phyloP scores from a whole-genome alignment of 2,888 invertebrate species.

The Drosophila peninsularis region DNA sequence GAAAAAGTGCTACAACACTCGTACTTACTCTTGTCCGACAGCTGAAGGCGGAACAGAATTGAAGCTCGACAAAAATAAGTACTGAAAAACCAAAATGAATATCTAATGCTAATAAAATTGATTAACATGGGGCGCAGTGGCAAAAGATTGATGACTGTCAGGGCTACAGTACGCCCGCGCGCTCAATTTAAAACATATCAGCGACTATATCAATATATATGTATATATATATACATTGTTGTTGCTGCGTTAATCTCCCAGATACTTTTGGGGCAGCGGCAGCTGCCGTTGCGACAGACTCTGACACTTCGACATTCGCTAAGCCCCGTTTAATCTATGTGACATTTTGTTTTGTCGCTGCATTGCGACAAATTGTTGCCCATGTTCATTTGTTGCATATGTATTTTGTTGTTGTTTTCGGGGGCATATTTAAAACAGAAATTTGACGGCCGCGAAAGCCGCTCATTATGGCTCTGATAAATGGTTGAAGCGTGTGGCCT shows the following conservation, averaged over 20 bases:
- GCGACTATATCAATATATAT: constrained; percentile 32
- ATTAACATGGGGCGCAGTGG: constrained; percentile 55
- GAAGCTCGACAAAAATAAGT: constrained; percentile 34
- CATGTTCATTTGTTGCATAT: constrained; percentile 18
- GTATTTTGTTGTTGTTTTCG: neutral
- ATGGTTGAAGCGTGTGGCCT: constrained; percentile 46
- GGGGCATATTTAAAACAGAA: constrained; percentile 20
- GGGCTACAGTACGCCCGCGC: constrained; percentile 44
- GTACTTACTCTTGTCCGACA: constrained; percentile 35
- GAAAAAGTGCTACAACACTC: constrained; percentile 72
- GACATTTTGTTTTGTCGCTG: constrained; percentile 61
- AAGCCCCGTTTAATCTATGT: constrained; percentile 61
- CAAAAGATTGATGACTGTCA: constrained; percentile 71
- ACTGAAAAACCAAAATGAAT: constrained; percentile 12
- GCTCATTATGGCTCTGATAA: constrained; percentile 52
- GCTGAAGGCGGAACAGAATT: constrained; percentile 69
- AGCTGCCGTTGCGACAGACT: constrained; percentile 46
- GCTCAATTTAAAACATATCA: constrained; percentile 43
- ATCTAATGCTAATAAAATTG: constrained; percentile 72
- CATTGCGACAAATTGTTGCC: constrained; percentile 60
- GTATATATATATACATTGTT: constrained; percentile 1
- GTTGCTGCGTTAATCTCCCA: constrained; percentile 40
- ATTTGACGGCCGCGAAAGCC: constrained; percentile 50
- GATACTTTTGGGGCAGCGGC: constrained; percentile 39
- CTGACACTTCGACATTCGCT: constrained; percentile 37